Evolutionary conservation across 2,888 invertebrate species (phyloP).

Genomic region (Ornithoptera alexandrae): DNA sequence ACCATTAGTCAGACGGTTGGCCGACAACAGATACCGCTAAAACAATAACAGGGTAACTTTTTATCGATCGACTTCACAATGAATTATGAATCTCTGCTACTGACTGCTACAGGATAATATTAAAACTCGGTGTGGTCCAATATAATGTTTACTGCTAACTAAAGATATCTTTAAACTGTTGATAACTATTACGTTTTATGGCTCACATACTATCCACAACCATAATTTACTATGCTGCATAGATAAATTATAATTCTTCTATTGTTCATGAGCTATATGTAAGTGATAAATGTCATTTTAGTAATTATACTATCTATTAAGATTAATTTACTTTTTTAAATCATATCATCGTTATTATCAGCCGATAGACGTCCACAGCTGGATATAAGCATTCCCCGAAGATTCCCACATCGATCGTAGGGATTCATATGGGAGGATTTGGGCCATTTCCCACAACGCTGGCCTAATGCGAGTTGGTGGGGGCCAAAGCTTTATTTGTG

Average conservation of each 20-base stretch:
- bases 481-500: too few species aligned
- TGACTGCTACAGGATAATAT: background rate
- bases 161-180: background rate
- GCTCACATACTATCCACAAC: background rate
- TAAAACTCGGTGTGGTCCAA: background rate
- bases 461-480: too few species aligned
- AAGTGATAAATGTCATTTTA: background rate
- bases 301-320: background rate
- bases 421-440: too few species aligned
- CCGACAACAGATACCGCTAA: constrained; percentile 23
- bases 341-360: too few species aligned
- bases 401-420: too few species aligned
- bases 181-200: background rate
- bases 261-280: background rate
- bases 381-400: too few species aligned
- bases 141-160: background rate
- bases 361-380: too few species aligned
- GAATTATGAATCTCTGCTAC: constrained; percentile 10
- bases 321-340: too few species aligned
- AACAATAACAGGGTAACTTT: constrained; percentile 28
- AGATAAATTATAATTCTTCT: background rate
- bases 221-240: background rate
- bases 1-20: constrained; percentile 34
- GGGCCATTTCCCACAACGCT: too few species aligned
- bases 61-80: constrained; percentile 31